Evolutionary conservation across 2,113 vertebrate species (phyloP).

Genomic region (Dolichotis patagonum): DNA sequence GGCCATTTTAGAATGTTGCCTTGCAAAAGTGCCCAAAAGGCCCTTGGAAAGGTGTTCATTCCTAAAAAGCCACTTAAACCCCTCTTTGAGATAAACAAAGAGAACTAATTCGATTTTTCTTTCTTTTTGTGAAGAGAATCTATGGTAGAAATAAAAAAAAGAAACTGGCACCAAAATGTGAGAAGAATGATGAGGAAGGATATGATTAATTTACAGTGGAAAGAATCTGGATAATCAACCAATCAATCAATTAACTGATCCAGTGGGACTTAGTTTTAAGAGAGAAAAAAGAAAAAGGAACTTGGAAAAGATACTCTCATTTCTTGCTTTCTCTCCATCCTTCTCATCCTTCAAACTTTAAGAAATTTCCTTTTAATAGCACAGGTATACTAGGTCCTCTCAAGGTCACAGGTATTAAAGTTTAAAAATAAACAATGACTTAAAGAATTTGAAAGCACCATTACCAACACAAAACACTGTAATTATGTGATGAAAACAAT

Average conservation of each 20-base stretch:
- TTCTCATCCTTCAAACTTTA: not conserved
- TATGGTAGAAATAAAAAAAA: constrained; percentile 37
- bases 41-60: not conserved
- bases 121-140: not conserved
- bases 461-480: not conserved
- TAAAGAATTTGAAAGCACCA: not conserved
- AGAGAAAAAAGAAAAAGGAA: not conserved
- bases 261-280: not conserved
- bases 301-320: not conserved
- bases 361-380: constrained; percentile 13
- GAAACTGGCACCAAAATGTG: not conserved
- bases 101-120: not conserved
- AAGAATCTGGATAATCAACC: not conserved
- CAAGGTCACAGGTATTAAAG: constrained; percentile 1
- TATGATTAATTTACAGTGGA: not conserved
- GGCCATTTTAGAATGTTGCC: not conserved
- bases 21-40: not conserved
- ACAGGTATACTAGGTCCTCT: not conserved
- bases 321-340: not conserved
- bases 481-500: not conserved
- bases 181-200: not conserved
- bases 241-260: not conserved
- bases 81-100: not conserved
- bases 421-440: constrained; percentile 49
- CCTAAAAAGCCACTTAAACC: not conserved